Evolutionary conservation across 2,888 invertebrate species (phyloP).

Genomic region (Trachelus iudaicus): DNA sequence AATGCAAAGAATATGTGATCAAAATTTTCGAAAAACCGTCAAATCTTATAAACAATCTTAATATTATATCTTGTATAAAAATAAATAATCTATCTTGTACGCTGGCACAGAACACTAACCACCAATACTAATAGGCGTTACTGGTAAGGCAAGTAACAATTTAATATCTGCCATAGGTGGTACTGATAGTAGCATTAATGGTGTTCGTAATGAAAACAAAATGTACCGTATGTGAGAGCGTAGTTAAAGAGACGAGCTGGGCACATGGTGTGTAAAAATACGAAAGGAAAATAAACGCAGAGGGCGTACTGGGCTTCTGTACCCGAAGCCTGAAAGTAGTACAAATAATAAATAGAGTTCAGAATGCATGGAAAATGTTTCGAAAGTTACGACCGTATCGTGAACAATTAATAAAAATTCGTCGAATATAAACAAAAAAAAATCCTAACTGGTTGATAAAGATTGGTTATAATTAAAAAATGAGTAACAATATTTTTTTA

Average conservation of each 20-base stretch:
- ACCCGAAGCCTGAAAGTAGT: background rate
- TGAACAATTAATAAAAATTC: background rate
- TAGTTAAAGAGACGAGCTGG: conserved; percentile 1
- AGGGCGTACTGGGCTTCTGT: background rate
- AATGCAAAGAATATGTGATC: too few relatives aligned
- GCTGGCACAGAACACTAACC: too few relatives aligned
- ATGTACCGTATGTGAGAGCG: background rate
- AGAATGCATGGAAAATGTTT: background rate
- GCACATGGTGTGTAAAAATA: conserved; percentile 23
- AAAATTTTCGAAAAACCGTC: too few relatives aligned
- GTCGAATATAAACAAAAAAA: background rate
- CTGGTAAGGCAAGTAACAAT: background rate
- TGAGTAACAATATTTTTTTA: background rate
- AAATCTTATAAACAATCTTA: too few relatives aligned
- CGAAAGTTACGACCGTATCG: background rate
- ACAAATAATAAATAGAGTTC: background rate
- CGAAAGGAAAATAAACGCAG: conserved; percentile 19
- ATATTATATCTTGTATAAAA: too few relatives aligned
- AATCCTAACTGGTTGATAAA: background rate
- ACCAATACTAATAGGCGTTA: background rate
- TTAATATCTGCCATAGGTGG: background rate
- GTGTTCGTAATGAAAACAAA: background rate
- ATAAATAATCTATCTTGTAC: too few relatives aligned
- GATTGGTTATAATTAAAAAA: background rate
- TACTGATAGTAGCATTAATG: background rate